Conservation (phyloP, 2,797 vertebrate species). For the Pantherophis vulpinus region DNA sequence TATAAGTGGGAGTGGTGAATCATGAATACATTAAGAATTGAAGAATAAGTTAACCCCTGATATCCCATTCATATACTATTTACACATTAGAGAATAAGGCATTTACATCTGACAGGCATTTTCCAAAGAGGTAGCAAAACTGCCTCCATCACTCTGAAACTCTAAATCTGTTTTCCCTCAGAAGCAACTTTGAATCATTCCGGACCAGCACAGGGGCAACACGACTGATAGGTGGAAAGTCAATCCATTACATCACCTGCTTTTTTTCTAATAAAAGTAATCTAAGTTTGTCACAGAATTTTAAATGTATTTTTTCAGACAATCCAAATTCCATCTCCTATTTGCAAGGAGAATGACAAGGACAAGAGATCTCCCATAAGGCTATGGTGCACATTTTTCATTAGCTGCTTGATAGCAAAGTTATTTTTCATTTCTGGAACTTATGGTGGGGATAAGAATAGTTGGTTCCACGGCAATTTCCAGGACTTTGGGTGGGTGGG, state of each 20-base stretch:
- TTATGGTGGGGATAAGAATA: constrained; percentile 30
- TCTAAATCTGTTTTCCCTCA: neutral
- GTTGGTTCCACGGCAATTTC: constrained; percentile 20
- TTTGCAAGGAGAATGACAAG: constrained; percentile 8
- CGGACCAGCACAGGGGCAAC: constrained; percentile 45
- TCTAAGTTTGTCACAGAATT: constrained; percentile 17
- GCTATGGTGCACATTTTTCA: constrained; percentile 17
- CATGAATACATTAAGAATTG: too few species aligned
- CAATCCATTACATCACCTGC: constrained; percentile 29
- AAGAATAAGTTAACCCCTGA: too few species aligned
- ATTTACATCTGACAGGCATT: too few species aligned
- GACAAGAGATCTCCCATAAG: constrained; percentile 23
- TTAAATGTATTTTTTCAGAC: constrained; percentile 29
- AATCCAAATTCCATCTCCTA: constrained; percentile 32
- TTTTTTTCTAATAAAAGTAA: constrained; percentile 18
- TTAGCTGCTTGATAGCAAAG: constrained; percentile 47
- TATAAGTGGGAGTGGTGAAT: too few species aligned
- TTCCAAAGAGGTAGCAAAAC: neutral
- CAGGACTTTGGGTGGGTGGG: too few species aligned
- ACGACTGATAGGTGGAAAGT: constrained; percentile 40
- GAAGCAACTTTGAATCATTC: constrained; percentile 47
- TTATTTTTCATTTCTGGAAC: constrained; percentile 56
- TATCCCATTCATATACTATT: too few species aligned
- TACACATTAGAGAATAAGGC: too few species aligned
- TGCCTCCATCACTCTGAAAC: neutral